Evolutionary conservation across 2,888 invertebrate species (phyloP), one percentile per base, ranked within the genome.

Genomic region (Chymomyza caudatula): DNA sequence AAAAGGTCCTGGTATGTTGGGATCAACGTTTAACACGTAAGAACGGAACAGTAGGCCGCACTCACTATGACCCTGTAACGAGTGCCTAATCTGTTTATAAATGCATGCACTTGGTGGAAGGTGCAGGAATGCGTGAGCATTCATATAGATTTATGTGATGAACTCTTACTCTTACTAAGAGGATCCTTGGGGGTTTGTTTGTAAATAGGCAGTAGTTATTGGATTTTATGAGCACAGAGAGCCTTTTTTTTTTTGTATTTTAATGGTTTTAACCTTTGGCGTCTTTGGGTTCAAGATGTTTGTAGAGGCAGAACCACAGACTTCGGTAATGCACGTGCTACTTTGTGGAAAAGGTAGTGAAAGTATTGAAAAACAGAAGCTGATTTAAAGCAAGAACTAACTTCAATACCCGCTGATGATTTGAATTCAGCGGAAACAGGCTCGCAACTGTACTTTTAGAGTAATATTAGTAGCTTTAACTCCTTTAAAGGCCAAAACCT

Each of bases 1-100:
- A 65, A 66, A 20, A 62, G 64, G 29, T 37, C 29, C 29, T 37
- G 29, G 29, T 11, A 37, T 37, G 29, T 37, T 37, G 29, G 29
- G 29, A 37, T 37, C 29, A 37, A 37, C 29, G 29, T 37, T 37
- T 37, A 37, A 37, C 29, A 37, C 29, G 29, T 37, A 37, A 37
- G 29, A 37, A 37, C 29, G 11, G 29, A 11, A 37, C 29, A 37
- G 29, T 11, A 37, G 29, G 29, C 29, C 29, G 8, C 11, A 37
- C 29, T 37, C 11, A 37, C 29, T 37, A 37, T 37, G 29, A 37
- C 29, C 29, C 29, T 37, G 29, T 37, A 37, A 37, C 29, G 29
- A 37, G 29, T 37, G 8, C 29, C 29, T 37, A 37, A 37, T 37
- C 29, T 37, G 29, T 37, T 37, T 37, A 37, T 37, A 37, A 37